These are phyloP conservation scores for Gisinianus flammeolus DNA, from an alignment of 2,888 invertebrate species.

Conservation along the genomic window DNA sequence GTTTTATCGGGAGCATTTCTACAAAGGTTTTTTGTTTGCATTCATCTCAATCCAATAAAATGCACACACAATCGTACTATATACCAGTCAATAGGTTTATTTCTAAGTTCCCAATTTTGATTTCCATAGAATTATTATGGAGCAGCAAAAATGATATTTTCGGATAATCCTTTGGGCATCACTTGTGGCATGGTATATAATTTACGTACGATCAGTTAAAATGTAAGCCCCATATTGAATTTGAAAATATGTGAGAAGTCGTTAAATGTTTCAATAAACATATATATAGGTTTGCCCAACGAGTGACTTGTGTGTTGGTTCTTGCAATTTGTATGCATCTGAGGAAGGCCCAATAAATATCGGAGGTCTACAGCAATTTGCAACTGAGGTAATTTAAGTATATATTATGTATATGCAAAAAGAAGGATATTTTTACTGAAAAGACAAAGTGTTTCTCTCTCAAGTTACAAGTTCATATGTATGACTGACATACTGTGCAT, in stretches of 20 bases:
- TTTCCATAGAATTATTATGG: conserved; percentile 97
- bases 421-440: background rate
- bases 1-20: conserved; percentile 94
- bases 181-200: conserved; percentile 99
- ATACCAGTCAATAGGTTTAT: background rate
- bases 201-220: no score
- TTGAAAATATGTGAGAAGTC: no score
- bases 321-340: conserved; percentile 92
- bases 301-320: conserved; percentile 96
- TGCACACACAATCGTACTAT: background rate
- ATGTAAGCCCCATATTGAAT: no score
- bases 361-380: conserved; percentile 97
- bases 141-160: conserved; percentile 92
- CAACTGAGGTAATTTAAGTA: conserved; percentile 83
- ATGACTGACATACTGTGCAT: background rate
- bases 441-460: background rate
- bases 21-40: conserved; percentile 78
- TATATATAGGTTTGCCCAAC: conserved; percentile 99
- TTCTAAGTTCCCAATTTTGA: background rate
- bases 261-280: no score
- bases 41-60: background rate
- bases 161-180: conserved; percentile 94
- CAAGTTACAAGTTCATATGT: no score
- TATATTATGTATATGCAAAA: no score
- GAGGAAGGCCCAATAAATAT: conserved; percentile 99